Conservation (phyloP, 37 sponge, comb jelly and placozoan genomes). For the Theonella swinhoei region DNA sequence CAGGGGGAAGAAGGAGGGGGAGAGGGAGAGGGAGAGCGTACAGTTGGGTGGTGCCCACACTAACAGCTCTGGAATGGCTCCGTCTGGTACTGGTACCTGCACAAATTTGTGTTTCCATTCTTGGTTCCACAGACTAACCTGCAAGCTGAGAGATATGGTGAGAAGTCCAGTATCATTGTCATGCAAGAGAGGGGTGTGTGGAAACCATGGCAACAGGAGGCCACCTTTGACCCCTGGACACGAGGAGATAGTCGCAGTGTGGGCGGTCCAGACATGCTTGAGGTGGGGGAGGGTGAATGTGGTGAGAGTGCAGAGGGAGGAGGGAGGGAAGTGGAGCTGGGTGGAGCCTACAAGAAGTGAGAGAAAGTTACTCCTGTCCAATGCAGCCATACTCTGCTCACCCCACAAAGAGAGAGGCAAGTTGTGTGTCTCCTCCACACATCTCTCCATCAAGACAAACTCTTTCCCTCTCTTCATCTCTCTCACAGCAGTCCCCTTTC, state of each 20-base stretch:
- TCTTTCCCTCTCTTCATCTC: background rate
- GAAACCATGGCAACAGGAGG: slow-evolving; percentile 43
- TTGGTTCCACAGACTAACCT: background rate
- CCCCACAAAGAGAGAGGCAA: background rate
- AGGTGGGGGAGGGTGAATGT: slow-evolving; percentile 36
- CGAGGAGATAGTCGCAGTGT: background rate
- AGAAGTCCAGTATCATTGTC: background rate
- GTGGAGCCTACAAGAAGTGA: background rate
- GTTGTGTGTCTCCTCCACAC: background rate
- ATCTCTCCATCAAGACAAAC: background rate
- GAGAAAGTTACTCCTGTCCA: too few species aligned
- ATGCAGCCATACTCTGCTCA: too few species aligned
- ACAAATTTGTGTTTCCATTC: background rate
- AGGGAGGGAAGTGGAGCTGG: slow-evolving; percentile 10
- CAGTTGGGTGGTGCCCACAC: slow-evolving; percentile 26
- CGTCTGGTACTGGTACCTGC: slow-evolving; percentile 6
- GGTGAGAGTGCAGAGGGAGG: slow-evolving; percentile 34
- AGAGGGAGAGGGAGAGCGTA: background rate
- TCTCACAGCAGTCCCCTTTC: background rate
- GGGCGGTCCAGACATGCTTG: slow-evolving; percentile 16
- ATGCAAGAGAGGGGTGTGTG: slow-evolving; percentile 33
- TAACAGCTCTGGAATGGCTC: background rate
- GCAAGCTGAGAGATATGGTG: background rate
- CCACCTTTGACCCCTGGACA: slow-evolving; percentile 28
- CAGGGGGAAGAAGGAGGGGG: background rate